Evolutionary conservation across 2,797 vertebrate genomes (phyloP), one percentile per base, ranked within the genome.

Genomic region (Remorina albescens): DNA sequence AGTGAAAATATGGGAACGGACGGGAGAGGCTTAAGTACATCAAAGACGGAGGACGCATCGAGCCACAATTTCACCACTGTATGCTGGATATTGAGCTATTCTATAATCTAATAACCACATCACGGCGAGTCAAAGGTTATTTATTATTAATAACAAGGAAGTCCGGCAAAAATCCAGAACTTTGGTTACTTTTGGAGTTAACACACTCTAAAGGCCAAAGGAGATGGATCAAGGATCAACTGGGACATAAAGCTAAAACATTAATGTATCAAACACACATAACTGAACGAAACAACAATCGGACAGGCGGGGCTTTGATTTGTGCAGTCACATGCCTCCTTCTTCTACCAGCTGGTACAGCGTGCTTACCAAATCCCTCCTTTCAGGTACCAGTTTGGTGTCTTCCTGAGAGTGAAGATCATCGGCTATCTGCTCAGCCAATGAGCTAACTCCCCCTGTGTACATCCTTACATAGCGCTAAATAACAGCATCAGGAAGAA

Each of bases 381-480:
- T 97, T 88, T 97, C 96, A 95, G 96, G 94, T 88, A 93, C 90
- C 87, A 95, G 93, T 93, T 95, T 95, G 91, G 96, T 93, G 8
- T 94, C 94, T 76, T 97, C 96, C 94, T 95, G 96, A 92, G 95
- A 93, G 86, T 97, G 96, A 93, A 97, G 96, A 95, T 96, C 97
- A 97, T 79, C 96, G 96, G 96, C 96, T 97, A 98, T 95, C 94
- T 98, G 97, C 89, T 97, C 96, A 95, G 98, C 94, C 96, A 98
- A 91, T 85, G 95, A 97, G 96, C 95, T 96, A 95, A 99, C 96
- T 80, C 96, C 98, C 75, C 97, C 97, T 72, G 97, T 98, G 94
- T 97, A 97, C 96, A 97, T 96, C 96, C 96, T 97, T 93, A 98
- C 94, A 93, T 95, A 98, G 90, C 94, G 96, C 97, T 98, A 96